Conservation (phyloP, 2,113 vertebrate species). For the Austrofundulus limnaeus region DNA sequence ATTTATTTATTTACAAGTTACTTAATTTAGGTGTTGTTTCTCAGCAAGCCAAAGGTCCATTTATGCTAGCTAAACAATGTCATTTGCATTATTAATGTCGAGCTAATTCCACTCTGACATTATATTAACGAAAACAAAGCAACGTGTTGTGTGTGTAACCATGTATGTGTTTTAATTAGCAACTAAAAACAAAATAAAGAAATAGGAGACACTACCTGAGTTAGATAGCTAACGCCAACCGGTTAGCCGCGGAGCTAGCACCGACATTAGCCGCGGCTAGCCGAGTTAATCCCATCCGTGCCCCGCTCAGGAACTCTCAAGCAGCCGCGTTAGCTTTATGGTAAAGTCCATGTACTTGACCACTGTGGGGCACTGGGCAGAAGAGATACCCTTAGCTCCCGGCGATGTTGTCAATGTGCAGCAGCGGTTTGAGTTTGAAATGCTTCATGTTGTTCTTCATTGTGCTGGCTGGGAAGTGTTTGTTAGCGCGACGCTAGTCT, state of each 20-base stretch:
- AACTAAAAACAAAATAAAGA: constrained; percentile 24
- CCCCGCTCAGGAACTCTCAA: constrained; percentile 44
- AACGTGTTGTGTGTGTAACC: neutral
- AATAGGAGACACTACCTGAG: constrained; percentile 50
- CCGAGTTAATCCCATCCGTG: constrained; percentile 58
- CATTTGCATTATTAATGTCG: constrained; percentile 35
- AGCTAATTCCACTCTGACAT: constrained; percentile 5
- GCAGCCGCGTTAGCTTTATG: constrained; percentile 41
- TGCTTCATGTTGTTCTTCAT: constrained; percentile 47
- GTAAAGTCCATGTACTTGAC: constrained; percentile 59
- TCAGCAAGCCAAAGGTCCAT: constrained; percentile 12
- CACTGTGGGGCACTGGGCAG: neutral
- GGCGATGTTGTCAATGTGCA: constrained; percentile 20
- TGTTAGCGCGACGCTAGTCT: constrained; percentile 55
- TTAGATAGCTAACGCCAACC: constrained; percentile 54
- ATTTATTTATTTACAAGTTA: too few relatives aligned
- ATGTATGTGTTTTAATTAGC: neutral
- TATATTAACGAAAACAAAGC: neutral
- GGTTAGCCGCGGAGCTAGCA: constrained; percentile 68
- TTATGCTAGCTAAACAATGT: constrained; percentile 55
- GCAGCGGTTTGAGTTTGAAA: constrained; percentile 8
- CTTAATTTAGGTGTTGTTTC: constrained; percentile 18
- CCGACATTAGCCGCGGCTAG: constrained; percentile 65
- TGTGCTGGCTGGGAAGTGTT: constrained; percentile 46
- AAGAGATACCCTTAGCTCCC: constrained; percentile 34